Base-by-base conservation (phyloP, 2,797 vertebrate species). In the Sebastes oblongus region DNA sequence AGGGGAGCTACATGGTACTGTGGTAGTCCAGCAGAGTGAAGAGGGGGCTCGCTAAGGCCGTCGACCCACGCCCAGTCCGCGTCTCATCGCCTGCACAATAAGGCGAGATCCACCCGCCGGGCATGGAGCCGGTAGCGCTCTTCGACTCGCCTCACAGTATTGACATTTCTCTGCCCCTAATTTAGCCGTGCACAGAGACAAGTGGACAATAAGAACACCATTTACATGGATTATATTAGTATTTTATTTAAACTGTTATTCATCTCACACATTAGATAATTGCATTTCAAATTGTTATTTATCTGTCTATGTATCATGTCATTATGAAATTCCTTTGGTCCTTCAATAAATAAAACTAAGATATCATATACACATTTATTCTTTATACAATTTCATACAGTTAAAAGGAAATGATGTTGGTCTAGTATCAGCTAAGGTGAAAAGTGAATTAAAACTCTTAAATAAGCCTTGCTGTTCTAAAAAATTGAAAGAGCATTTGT, bases 321-420 rank as follows among this genome's bases (percentile, higher is more conserved):
- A 91, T 94, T 96, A 95, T 95, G 94, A 96, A 96, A 96, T 96
- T 96, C 94, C 95, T 95, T 96, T 96, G 96, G 96, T 96, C 96
- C 96, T 95, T 96, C 95, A 96, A 96, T 96, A 96, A 96, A 96
- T 96, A 96, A 96, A 96, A 95, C 97, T 97, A 97, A 96, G 97
- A 97, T 97, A 97, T 95, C 96, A 97, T 97, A 97, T 95, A 97
- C 93, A 96, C 95, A 96, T 97, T 96, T 94, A 96, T 96, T 94
- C 96, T 96, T 96, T 97, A 94, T 97, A 97, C 95, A 98, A 95
- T 96, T 96, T 96, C 95, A 96, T 97, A 97, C 96, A 98, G 93
- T 93, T 95, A 86, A 87, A 89, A 95, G 96, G 91, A 96, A 95
- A 95, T 95, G 72, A 89, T 55, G 88, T 94, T 94, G 91, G 91